Conservation (phyloP, 2,888 invertebrate genomes). For the Aphelenchoides bicaudatus region DNA sequence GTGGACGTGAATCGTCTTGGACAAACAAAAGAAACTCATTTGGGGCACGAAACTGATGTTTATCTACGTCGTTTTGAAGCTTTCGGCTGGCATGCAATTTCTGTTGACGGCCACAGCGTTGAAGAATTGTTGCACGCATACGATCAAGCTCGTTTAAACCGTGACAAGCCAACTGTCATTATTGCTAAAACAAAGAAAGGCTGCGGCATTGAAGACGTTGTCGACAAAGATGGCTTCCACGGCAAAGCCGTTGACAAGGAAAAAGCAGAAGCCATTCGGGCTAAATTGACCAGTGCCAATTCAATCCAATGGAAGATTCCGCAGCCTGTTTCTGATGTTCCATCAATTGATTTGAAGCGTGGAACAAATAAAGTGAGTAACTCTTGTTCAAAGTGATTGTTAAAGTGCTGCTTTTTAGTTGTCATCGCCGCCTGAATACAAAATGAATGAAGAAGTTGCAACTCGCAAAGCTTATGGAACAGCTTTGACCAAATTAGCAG, state of each 20-base stretch:
- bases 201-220: constrained; percentile 70
- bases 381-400: neutral
- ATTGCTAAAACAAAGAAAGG: constrained; percentile 95
- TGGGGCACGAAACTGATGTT: constrained; percentile 84
- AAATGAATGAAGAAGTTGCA: constrained; percentile 70
- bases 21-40: constrained; percentile 88
- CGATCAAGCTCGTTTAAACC: constrained; percentile 52
- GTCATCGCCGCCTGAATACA: constrained; percentile 72
- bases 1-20: constrained; percentile 95
- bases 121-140: constrained; percentile 72
- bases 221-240: constrained; percentile 92
- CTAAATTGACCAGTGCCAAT: constrained; percentile 67
- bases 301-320: constrained; percentile 45
- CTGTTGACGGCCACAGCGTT: constrained; percentile 94
- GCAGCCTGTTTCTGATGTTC: constrained; percentile 50
- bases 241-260: constrained; percentile 76
- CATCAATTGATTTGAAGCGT: constrained; percentile 36
- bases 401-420: neutral
- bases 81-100: constrained; percentile 69
- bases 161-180: constrained; percentile 69
- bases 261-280: constrained; percentile 47
- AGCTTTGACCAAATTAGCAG: constrained; percentile 81
- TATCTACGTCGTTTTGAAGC: constrained; percentile 56
- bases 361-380: constrained; percentile 63
- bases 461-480: constrained; percentile 90